Percentiles rank a stretch among this genome's conserved stretches.
Evolutionary conservation across 1,140 invertebrate genomes (phyloP).

Genomic region (Pectinophora gossypiella): DNA sequence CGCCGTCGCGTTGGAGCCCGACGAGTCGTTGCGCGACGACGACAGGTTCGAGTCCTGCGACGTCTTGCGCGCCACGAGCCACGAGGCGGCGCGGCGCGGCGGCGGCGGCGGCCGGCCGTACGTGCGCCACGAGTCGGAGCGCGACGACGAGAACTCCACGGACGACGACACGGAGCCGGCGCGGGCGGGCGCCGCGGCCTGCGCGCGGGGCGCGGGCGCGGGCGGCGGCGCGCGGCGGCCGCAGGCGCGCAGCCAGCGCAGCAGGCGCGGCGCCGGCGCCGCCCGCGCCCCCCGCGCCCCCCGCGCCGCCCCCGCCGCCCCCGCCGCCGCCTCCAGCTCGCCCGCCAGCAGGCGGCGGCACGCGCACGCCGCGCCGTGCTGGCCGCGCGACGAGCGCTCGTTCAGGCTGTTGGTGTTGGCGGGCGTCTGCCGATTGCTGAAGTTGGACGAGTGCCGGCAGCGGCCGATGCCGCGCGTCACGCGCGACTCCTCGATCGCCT

Average conservation of each 20-base stretch:
- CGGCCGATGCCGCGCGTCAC: conserved; percentile 91
- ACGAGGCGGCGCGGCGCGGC: conserved; percentile 86
- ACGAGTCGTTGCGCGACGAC: conserved; percentile 91
- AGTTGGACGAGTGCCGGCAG: conserved; percentile 91
- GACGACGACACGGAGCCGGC: conserved; percentile 91
- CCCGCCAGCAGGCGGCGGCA: conserved; percentile 81
- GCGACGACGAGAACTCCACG: conserved; percentile 91
- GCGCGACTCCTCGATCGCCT: conserved; percentile 94
- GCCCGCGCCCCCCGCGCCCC: conserved; percentile 26
- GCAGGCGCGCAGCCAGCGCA: conserved; percentile 62
- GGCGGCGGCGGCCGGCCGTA: conserved; percentile 86
- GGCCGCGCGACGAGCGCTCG: conserved; percentile 85
- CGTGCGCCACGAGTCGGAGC: conserved; percentile 87
- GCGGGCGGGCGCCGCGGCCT: conserved; percentile 80
- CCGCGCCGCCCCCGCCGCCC: conserved; percentile 24
- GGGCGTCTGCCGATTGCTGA: conserved; percentile 91
- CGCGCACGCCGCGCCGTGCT: conserved; percentile 79
- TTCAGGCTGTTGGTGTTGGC: conserved; percentile 91
- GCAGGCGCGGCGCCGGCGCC: conserved; percentile 44
- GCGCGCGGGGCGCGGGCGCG: conserved; percentile 38
- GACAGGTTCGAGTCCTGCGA: conserved; percentile 93
- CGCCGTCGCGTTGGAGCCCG: conserved; percentile 88
- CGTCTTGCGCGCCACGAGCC: conserved; percentile 91
- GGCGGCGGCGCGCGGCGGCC: conserved; percentile 21
- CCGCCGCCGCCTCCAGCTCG: conserved; percentile 11